Percentiles rank a stretch among this genome's conserved stretches.
Evolutionary conservation across 1,140 invertebrate species (phyloP).

Genomic region (Reticulitermes speratus): DNA sequence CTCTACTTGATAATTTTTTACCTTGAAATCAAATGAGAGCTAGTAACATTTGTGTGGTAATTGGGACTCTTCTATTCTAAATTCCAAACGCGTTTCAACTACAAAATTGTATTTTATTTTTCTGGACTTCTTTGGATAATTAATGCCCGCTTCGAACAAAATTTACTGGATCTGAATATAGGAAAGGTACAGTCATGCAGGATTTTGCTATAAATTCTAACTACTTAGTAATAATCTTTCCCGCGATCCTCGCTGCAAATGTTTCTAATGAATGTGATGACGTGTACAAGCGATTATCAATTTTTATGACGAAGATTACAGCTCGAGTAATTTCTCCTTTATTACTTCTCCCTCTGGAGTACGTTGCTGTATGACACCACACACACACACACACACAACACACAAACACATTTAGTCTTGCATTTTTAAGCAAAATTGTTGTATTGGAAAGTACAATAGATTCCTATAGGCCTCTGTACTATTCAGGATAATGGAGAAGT

Average conservation of each 20-base stretch:
- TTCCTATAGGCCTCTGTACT: background rate
- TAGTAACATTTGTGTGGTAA: too few species aligned
- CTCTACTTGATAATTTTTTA: too few species aligned
- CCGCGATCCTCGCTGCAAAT: background rate
- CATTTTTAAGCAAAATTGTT: background rate
- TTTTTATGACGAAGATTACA: background rate
- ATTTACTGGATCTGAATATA: too few species aligned
- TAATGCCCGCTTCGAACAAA: too few species aligned
- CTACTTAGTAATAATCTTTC: background rate
- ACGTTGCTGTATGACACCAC: background rate
- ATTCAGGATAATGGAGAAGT: slow-evolving; percentile 1
- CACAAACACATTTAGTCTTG: background rate
- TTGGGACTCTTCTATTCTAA: too few species aligned
- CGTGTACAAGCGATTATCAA: background rate
- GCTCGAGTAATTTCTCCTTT: background rate
- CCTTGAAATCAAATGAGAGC: too few species aligned
- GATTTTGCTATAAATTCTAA: background rate
- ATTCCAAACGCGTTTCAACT: too few species aligned
- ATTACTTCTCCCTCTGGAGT: background rate
- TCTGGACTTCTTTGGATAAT: too few species aligned
- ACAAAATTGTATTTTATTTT: too few species aligned
- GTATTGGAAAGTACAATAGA: background rate
- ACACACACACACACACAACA: too few species aligned
- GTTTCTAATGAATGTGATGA: background rate
- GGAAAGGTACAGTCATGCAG: too few species aligned